These are phyloP conservation scores for Siniperca scherzeri DNA, from an alignment of 2,797 vertebrate genomes.

Conservation along the genomic window DNA sequence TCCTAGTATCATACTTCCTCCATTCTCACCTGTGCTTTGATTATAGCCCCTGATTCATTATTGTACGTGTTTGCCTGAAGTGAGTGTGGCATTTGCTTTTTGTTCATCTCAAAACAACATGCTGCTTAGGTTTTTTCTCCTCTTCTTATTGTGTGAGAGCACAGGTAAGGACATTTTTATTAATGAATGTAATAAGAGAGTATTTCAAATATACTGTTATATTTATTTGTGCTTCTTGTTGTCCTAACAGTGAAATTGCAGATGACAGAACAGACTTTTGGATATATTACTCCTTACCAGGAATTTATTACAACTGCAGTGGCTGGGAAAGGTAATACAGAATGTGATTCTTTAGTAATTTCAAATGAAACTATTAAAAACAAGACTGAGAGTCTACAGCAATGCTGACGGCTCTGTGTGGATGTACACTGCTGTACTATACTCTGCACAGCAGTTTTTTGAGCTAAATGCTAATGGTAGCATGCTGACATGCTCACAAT, in stretches of 20 bases:
- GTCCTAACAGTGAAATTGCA: background rate
- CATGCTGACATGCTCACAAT: background rate
- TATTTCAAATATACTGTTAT: background rate
- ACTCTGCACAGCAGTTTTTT: background rate
- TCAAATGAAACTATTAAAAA: background rate
- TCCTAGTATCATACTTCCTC: constrained; percentile 58
- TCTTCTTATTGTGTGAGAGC: constrained; percentile 19
- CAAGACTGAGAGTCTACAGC: background rate
- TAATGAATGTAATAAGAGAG: background rate
- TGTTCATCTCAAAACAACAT: constrained; percentile 44
- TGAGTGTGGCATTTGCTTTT: background rate
- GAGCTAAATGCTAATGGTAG: background rate
- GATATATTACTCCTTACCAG: rapidly evolving
- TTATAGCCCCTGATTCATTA: background rate
- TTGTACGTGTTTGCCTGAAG: constrained; percentile 18
- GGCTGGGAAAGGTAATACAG: constrained; percentile 19
- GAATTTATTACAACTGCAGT: rapidly evolving
- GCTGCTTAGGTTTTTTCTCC: constrained; percentile 42
- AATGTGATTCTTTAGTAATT: background rate
- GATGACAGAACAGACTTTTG: rapidly evolving
- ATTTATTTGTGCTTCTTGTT: constrained; percentile 18
- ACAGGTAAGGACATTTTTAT: constrained; percentile 59
- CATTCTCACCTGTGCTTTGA: constrained; percentile 40
- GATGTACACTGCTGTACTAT: background rate
- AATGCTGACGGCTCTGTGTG: background rate